Evolutionary conservation across 2,888 invertebrate genomes (phyloP), one percentile per base, ranked within the genome.

Genomic region (Podotricha telesiphe): DNA sequence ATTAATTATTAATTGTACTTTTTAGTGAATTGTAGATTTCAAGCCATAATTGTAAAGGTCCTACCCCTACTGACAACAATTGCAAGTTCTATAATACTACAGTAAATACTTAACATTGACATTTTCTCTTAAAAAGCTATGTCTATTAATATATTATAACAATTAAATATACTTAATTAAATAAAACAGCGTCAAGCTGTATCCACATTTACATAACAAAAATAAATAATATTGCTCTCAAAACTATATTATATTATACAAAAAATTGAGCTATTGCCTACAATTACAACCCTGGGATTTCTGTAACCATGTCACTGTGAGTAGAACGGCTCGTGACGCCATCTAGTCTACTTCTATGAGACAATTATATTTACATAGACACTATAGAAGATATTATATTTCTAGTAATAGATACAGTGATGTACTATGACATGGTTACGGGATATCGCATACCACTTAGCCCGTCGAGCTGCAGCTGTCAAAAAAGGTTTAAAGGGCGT

Each of bases 251-350:
- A 80, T 81, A 84, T 79, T 81, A 80, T 82, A 88, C 85, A 87
- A 78, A 82, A 70, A 86, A 89, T 87, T 89, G 88, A 91, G 90
- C 90, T 93, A 91, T 91, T 88, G 87, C 82, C 88, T 92, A 91
- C 80, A 86, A 87, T 83, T 87, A 88, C 91, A 92, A 93, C 92
- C 92, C 91, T 83, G 87, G 91, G 89, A 89, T 87, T 78, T 86
- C 86, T 82, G 87, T 86, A 86, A 89, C 92, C 91, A 90, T 90
- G 92, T 85, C 91, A 87, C 72, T 69, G 77, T 72, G 72, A 77
- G 51, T 72, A 45, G 45, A 45, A 22, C 42, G n/a, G 4, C 42
- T 59, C 5, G 28, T 15, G 19, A 45, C n/a, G n/a, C 22, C 11
- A 22, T 17, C 40, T 11, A 45, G 42, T 28, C 59, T 59, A 59